Percentiles rank a stretch among this genome's conserved stretches.
These are phyloP conservation scores for Diaprepes abbreviatus DNA, from an alignment of 2,888 invertebrate genomes.

Conservation along the genomic window DNA sequence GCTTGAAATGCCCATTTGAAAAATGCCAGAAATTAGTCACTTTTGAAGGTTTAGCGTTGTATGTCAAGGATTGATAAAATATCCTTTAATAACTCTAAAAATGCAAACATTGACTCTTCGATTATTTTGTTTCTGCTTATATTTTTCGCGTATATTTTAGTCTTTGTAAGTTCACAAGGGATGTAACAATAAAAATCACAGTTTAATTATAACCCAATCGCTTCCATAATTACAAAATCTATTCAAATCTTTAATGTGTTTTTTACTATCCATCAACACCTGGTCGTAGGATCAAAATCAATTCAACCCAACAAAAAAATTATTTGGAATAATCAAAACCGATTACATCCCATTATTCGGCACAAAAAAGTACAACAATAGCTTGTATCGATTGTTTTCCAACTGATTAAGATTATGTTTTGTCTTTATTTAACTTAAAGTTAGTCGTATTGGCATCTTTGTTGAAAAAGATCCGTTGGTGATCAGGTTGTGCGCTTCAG, in stretches of 20 bases:
- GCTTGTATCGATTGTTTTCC: background rate
- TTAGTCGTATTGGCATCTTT: background rate
- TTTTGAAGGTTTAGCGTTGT: too few relatives aligned
- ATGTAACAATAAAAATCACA: background rate
- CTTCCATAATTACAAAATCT: background rate
- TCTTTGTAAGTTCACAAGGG: background rate
- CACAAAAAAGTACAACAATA: slow-evolving; percentile 36
- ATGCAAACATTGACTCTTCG: too few relatives aligned
- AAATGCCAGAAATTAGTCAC: too few relatives aligned
- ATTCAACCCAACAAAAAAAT: slow-evolving; percentile 37
- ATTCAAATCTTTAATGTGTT: slow-evolving; percentile 5
- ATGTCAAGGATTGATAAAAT: too few relatives aligned
- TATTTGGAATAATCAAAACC: slow-evolving; percentile 44
- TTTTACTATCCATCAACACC: slow-evolving; percentile 30
- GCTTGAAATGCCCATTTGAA: too few relatives aligned
- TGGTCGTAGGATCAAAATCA: slow-evolving; percentile 34
- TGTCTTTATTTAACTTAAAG: background rate
- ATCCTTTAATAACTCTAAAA: too few relatives aligned
- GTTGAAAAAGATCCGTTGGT: background rate
- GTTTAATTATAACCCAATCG: slow-evolving; percentile 10
- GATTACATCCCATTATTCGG: slow-evolving; percentile 44
- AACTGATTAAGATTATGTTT: background rate
- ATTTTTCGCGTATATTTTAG: too few relatives aligned
- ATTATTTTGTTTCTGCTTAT: too few relatives aligned
- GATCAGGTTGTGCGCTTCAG: background rate